Evolutionary conservation across 2,888 invertebrate species (phyloP).

Genomic region (Acrobasis repandana): DNA sequence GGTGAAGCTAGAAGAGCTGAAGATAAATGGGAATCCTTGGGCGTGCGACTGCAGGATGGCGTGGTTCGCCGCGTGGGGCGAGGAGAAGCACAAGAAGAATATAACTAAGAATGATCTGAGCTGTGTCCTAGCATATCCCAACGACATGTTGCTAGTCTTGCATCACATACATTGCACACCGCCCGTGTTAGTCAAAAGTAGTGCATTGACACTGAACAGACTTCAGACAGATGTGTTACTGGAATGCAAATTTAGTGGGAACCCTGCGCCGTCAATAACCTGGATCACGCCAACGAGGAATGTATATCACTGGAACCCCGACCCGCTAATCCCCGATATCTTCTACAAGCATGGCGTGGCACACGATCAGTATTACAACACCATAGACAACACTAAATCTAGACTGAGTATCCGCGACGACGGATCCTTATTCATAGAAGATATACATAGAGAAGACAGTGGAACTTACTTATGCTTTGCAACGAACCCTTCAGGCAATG

Average conservation of each 20-base stretch:
- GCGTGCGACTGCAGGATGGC: constrained; percentile 93
- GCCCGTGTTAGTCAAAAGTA: constrained; percentile 83
- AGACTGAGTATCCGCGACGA: constrained; percentile 88
- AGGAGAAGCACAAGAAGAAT: constrained; percentile 62
- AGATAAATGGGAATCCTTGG: constrained; percentile 90
- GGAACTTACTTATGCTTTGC: constrained; percentile 94
- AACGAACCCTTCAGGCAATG: constrained; percentile 91
- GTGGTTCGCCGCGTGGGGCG: constrained; percentile 86
- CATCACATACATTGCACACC: constrained; percentile 87
- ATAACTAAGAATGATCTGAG: constrained; percentile 84
- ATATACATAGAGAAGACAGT: constrained; percentile 89
- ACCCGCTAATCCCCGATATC: constrained; percentile 84
- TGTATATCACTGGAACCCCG: constrained; percentile 90
- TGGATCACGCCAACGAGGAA: constrained; percentile 92
- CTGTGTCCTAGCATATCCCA: constrained; percentile 86
- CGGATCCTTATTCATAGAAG: constrained; percentile 89
- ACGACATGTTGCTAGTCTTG: constrained; percentile 87
- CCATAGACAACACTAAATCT: constrained; percentile 74
- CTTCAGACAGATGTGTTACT: constrained; percentile 87
- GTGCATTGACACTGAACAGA: constrained; percentile 85
- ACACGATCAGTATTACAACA: constrained; percentile 79
- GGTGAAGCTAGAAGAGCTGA: constrained; percentile 84
- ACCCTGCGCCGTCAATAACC: constrained; percentile 90
- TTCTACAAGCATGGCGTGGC: constrained; percentile 86
- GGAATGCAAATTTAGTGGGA: constrained; percentile 89